A percentile compares a stretch with the other conserved stretches of the same genome.
These are phyloP conservation scores for Gastrophryne carolinensis DNA, from an alignment of 2,797 vertebrate species.

Conservation along the genomic window DNA sequence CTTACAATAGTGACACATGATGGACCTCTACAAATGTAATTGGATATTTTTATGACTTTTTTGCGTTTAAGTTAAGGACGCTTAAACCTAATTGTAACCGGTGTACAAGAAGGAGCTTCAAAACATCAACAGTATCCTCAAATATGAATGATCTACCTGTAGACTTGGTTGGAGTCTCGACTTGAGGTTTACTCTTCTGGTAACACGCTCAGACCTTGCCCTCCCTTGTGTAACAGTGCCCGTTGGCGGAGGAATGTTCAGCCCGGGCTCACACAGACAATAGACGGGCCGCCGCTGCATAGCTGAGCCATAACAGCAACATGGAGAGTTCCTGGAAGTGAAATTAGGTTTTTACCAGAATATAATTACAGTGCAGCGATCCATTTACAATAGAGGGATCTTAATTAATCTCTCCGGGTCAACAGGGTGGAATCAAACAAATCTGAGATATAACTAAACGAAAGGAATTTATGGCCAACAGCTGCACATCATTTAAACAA, in stretches of 20 bases:
- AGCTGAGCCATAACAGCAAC: background rate
- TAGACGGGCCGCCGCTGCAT: conserved; percentile 14
- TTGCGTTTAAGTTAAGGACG: no score
- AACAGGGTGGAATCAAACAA: background rate
- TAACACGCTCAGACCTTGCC: background rate
- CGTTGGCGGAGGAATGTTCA: background rate
- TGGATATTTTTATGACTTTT: no score
- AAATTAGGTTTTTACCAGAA: conserved; percentile 21
- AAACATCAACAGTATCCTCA: no score
- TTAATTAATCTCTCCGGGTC: background rate
- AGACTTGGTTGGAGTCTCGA: background rate
- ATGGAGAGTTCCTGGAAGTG: conserved; percentile 16
- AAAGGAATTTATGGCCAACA: background rate
- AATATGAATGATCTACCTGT: background rate
- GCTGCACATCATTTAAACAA: no score
- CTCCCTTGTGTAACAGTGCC: background rate
- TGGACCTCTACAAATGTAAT: no score
- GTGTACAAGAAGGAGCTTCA: no score
- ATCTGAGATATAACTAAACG: background rate
- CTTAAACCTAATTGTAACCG: no score
- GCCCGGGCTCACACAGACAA: conserved; percentile 4
- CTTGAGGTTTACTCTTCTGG: background rate
- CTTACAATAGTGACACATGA: no score
- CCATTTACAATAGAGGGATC: background rate
- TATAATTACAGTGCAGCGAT: conserved; percentile 27